Base-by-base conservation (phyloP, 1,140 invertebrate genomes). In the Hesperophylax magnus region DNA sequence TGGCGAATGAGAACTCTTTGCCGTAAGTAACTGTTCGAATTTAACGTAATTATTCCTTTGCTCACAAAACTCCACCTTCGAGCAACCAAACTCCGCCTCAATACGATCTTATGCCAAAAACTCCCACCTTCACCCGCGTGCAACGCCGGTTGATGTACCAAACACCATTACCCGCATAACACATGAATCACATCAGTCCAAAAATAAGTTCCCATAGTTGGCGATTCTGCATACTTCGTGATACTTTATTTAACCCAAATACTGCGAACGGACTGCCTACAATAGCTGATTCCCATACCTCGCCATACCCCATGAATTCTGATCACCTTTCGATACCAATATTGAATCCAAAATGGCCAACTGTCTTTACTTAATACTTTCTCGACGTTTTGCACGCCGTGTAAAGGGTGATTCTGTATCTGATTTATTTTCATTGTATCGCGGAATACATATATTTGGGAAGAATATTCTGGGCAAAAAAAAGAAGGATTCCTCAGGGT, bases 231-330 rank as follows among this genome's bases (percentile, higher is more conserved):
- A 71, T 71, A 47, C 31, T 47, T 71, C n/a, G 67, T 71, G 67
- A 71, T 65, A 65, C 63, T 65, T 65, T 31, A 65, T 78, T 67
- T 81, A 81, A 81, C 80, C 80, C 69, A 81, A 78, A 81, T 81
- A 81, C 80, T 81, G 56, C 76, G 80, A 81, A 81, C 77, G 78
- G 53, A 31, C 74, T n/a, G 31, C 72, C 22, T 31, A n/a, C 7
- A 24, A 54, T 65, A 63, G 69, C 27, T 67, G 71, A 78, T 81
- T 81, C 80, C 80, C 80, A 81, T 78, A 24, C 71, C 31, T 47
- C 20, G 63, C 20, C 39, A 18, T 71, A 56, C 67, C 31, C 76
- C 63, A 56, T 52, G 80, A 81, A 81, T 81, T 74, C 76, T 75
- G 80, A 81, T 81, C 53, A 56, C n/a, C 20, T 27, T 65, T n/a